Evolutionary conservation across 2,113 vertebrate genomes (phyloP).

Genomic region (Limanda limanda): DNA sequence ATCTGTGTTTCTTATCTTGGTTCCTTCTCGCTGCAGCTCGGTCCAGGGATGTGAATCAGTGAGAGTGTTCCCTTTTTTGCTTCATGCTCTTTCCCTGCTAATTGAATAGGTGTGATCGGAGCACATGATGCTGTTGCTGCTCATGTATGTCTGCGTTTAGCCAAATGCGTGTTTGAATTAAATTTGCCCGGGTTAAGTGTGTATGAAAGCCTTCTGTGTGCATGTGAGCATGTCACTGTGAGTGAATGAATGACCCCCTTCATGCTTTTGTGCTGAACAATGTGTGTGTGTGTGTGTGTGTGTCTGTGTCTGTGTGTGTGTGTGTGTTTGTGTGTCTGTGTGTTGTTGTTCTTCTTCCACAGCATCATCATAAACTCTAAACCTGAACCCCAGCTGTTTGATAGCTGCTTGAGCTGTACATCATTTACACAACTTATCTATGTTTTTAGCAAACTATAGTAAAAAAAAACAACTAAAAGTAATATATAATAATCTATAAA

Average conservation of each 20-base stretch:
- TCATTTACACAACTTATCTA: background rate
- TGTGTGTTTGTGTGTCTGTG: background rate
- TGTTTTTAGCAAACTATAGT: no score
- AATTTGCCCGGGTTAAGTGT: constrained; percentile 7
- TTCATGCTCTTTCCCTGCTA: constrained; percentile 39
- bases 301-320: background rate
- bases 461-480: no score
- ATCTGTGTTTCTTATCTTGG: background rate
- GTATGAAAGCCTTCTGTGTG: constrained; percentile 47
- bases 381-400: background rate
- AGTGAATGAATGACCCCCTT: constrained; percentile 42
- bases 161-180: background rate
- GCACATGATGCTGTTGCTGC: constrained; percentile 56
- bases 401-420: background rate
- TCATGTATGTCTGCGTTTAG: constrained; percentile 10
- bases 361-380: background rate
- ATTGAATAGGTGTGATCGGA: constrained; percentile 58
- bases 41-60: constrained; percentile 8
- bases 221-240: constrained; percentile 20
- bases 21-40: constrained; percentile 3
- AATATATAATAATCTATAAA: no score
- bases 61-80: background rate
- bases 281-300: background rate
- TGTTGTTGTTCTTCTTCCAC: background rate
- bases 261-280: background rate